Evolutionary conservation across 2,888 invertebrate species (phyloP).

Genomic region (Trissolcus brochymenae): DNA sequence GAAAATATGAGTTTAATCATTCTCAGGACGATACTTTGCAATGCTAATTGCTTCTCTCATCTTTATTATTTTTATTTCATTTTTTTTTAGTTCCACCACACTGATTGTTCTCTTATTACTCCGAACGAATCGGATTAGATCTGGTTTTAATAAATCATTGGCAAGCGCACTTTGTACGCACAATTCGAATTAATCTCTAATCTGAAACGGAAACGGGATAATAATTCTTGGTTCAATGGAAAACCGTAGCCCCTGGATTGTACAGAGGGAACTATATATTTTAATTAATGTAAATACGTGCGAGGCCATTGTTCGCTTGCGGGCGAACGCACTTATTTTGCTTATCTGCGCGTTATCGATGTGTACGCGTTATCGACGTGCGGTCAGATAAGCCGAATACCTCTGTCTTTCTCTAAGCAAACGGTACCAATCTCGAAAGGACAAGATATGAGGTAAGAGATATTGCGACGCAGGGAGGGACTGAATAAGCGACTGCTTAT

Average conservation of each 20-base stretch:
- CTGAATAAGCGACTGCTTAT: constrained; percentile 29
- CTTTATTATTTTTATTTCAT: constrained; percentile 1
- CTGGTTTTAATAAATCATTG: background rate
- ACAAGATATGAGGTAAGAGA: constrained; percentile 46
- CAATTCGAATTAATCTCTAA: constrained; percentile 36
- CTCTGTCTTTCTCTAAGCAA: background rate
- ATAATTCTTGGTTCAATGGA: constrained; percentile 12
- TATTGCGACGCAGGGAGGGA: constrained; percentile 17
- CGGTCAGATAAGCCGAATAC: constrained; percentile 42
- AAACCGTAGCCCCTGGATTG: background rate
- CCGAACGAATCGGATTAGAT: background rate
- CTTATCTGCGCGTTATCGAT: constrained; percentile 49
- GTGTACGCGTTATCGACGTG: constrained; percentile 40
- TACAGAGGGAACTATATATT: constrained; percentile 23
- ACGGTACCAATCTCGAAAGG: constrained; percentile 31
- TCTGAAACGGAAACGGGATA: constrained; percentile 36
- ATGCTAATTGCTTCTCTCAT: constrained; percentile 43
- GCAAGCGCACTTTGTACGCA: background rate
- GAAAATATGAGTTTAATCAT: constrained; percentile 44
- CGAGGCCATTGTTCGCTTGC: constrained; percentile 23
- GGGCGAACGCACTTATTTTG: constrained; percentile 21
- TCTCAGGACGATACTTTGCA: constrained; percentile 32
- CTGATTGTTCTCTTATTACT: too few species aligned
- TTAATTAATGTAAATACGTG: constrained; percentile 48
- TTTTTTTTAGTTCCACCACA: background rate